Percentiles rank a stretch among this genome's conserved stretches.
These are phyloP conservation scores for Larimichthys polyactis DNA, from an alignment of 2,113 vertebrate species.

Conservation along the genomic window DNA sequence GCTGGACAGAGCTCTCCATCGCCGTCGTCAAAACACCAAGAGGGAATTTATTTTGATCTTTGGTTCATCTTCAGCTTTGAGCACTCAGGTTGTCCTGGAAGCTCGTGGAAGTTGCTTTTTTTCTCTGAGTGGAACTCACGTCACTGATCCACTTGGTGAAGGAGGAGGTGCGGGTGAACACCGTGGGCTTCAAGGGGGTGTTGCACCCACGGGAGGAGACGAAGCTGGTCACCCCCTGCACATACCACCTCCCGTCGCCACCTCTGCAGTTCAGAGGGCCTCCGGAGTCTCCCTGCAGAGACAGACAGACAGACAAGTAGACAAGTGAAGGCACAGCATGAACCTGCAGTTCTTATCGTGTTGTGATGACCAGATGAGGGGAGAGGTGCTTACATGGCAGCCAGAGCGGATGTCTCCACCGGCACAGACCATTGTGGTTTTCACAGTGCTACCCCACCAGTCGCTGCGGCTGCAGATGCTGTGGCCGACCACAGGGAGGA, in stretches of 20 bases:
- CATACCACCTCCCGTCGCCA: conserved; percentile 9
- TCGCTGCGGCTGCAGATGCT: conserved; percentile 4
- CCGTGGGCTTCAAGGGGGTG: conserved; percentile 32
- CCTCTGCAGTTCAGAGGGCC: conserved; percentile 56
- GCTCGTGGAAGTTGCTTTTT: no score
- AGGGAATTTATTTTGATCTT: no score
- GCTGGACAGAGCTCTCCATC: no score
- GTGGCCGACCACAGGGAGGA: conserved; percentile 48
- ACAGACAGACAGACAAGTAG: background rate
- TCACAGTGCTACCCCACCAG: conserved; percentile 46
- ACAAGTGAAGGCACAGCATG: background rate
- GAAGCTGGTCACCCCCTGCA: conserved; percentile 56
- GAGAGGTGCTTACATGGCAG: conserved; percentile 15
- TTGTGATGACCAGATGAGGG: background rate
- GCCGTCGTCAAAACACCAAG: no score
- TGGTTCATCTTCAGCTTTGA: no score
- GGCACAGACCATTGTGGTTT: conserved; percentile 43
- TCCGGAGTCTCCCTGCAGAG: conserved; percentile 52
- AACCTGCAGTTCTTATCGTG: background rate
- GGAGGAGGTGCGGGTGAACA: conserved; percentile 52
- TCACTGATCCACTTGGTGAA: conserved; percentile 52
- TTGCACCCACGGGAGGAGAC: conserved; percentile 32
- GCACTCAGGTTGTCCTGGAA: no score
- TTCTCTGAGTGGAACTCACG: conserved; percentile 12
- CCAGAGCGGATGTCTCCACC: conserved; percentile 44